Conservation (phyloP, 2,797 vertebrate genomes). For the Coracias cyanogaster region DNA sequence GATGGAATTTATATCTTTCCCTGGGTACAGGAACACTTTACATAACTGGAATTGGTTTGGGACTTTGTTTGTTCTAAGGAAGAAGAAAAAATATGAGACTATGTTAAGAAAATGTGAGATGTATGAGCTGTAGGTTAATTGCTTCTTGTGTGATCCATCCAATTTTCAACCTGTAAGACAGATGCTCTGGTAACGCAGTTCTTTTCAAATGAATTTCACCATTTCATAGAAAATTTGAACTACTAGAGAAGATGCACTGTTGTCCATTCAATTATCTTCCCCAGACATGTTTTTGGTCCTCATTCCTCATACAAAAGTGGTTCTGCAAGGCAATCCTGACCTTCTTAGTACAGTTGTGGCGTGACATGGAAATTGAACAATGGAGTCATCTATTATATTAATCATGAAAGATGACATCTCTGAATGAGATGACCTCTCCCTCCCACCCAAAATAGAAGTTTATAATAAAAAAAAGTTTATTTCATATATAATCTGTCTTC, state of each 20-base stretch:
- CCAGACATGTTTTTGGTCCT: not conserved
- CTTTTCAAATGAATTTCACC: not conserved
- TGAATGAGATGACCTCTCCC: not conserved
- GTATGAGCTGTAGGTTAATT: not conserved
- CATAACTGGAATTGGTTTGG: not conserved
- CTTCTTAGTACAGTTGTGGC: not conserved
- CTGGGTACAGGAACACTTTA: not conserved
- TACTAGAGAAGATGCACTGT: not conserved
- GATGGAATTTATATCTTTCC: not conserved
- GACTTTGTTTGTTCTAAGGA: not conserved
- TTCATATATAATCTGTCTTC: rapidly evolving
- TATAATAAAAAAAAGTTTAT: not conserved
- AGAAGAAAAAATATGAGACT: not conserved
- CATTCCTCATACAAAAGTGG: no score
- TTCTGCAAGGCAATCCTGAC: not conserved
- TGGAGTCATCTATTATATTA: rapidly evolving
- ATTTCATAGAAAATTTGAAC: not conserved
- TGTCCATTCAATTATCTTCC: not conserved
- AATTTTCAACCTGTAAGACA: not conserved
- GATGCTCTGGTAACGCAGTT: not conserved
- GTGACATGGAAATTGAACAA: not conserved
- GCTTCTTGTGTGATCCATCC: not conserved
- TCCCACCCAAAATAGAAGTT: not conserved
- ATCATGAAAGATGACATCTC: not conserved
- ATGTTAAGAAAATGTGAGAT: not conserved